Percentiles rank a stretch among this genome's conserved stretches.
These are phyloP conservation scores for Danio albolineatus DNA, from an alignment of 2,797 vertebrate species.

Conservation along the genomic window DNA sequence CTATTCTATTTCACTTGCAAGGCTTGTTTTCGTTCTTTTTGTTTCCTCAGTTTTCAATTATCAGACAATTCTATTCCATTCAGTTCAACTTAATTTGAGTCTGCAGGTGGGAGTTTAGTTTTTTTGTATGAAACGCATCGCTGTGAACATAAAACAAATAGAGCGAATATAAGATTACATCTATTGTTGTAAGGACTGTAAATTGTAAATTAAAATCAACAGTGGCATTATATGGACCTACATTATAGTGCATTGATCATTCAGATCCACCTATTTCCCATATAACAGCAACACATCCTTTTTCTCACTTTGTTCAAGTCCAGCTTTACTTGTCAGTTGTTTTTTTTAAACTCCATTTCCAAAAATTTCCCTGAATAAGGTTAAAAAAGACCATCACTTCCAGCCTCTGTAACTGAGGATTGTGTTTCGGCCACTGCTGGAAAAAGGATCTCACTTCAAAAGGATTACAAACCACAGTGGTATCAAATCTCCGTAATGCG, in stretches of 20 bases:
- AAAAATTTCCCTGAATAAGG: conserved; percentile 8
- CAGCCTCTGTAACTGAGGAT: conserved; percentile 70
- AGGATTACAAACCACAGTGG: conserved; percentile 74
- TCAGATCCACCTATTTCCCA: not conserved
- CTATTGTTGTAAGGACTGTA: not conserved
- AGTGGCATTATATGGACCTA: not conserved
- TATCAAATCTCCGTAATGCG: conserved; percentile 68
- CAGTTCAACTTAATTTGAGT: not conserved
- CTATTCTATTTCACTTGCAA: too few relatives aligned
- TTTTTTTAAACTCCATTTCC: conserved; percentile 63
- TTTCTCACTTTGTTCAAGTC: conserved; percentile 48
- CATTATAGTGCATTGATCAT: not conserved
- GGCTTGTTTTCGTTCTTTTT: too few relatives aligned
- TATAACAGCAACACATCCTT: conserved; percentile 6
- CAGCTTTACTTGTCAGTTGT: conserved; percentile 51
- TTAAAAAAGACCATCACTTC: conserved; percentile 52
- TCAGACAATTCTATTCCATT: not conserved
- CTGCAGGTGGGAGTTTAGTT: not conserved
- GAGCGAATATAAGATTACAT: not conserved
- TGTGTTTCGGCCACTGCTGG: conserved; percentile 74
- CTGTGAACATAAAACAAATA: not conserved
- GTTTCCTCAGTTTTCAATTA: too few relatives aligned
- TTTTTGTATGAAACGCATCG: not conserved
- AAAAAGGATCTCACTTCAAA: conserved; percentile 82
- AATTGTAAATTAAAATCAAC: not conserved